These are phyloP conservation scores for Zygaena filipendulae DNA, from an alignment of 2,888 invertebrate genomes.

Conservation along the genomic window DNA sequence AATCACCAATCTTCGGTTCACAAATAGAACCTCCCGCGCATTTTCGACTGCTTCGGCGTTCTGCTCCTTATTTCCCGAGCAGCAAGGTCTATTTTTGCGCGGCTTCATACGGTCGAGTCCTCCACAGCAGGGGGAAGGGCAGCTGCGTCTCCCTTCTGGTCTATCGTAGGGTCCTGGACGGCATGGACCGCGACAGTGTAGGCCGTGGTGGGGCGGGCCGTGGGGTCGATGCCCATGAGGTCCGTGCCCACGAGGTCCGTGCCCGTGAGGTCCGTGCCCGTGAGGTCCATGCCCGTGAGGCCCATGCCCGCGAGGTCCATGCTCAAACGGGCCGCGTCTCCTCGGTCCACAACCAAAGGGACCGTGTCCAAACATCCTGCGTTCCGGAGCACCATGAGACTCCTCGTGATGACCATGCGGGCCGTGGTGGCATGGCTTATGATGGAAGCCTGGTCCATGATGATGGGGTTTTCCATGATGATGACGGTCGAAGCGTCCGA, in stretches of 20 bases:
- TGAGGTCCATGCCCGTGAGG: constrained; percentile 1
- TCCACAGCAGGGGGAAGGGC: too few relatives aligned
- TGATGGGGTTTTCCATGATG: too few relatives aligned
- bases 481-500: not conserved
- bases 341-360: too few relatives aligned
- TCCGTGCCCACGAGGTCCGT: constrained; percentile 7
- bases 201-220: not conserved
- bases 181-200: too few relatives aligned
- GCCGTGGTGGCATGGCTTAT: too few relatives aligned
- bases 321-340: constrained; percentile 2
- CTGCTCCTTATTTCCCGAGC: constrained; percentile 17
- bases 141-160: constrained; percentile 2
- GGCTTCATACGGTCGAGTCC: constrained; percentile 1
- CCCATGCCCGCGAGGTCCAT: constrained; percentile 3
- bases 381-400: too few relatives aligned
- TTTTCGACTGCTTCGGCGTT: not conserved
- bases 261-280: constrained; percentile 1
- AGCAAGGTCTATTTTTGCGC: constrained; percentile 10
- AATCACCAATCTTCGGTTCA: constrained; percentile 21
- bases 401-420: not conserved
- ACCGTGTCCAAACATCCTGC: too few relatives aligned
- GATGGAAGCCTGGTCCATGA: too few relatives aligned
- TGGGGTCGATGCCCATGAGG: too few relatives aligned
- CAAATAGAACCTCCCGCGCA: constrained; percentile 15
- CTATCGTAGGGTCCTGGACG: constrained; percentile 1